Percentiles rank a stretch among this genome's conserved stretches.
Conservation (phyloP, 2,113 vertebrate genomes). For the Sturnira hondurensis region DNA sequence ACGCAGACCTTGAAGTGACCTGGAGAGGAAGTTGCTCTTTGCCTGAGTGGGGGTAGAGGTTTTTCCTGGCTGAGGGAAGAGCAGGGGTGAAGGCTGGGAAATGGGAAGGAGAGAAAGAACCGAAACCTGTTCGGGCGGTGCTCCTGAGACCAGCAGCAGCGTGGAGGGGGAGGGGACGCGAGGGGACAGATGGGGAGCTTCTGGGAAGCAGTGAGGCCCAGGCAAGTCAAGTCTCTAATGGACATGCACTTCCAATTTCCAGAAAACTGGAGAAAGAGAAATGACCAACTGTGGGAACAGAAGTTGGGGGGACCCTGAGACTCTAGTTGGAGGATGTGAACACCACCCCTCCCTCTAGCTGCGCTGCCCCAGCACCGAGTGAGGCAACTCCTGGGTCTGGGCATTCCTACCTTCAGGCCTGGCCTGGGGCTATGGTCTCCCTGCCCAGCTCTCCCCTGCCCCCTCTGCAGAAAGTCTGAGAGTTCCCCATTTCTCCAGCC, state of each 20-base stretch:
- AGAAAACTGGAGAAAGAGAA: not conserved
- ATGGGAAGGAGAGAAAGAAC: not conserved
- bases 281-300: not conserved
- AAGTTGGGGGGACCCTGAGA: not conserved
- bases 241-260: not conserved
- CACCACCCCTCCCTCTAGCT: not conserved
- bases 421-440: not conserved
- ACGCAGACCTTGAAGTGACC: not conserved
- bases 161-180: not conserved
- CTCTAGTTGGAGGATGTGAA: not conserved
- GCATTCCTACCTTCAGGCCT: not conserved
- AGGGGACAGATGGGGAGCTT: fast-evolving
- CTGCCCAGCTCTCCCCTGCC: not conserved
- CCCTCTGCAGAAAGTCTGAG: not conserved
- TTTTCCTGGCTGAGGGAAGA: not conserved
- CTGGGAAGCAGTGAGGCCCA: not conserved
- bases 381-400: not conserved
- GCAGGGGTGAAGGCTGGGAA: not conserved
- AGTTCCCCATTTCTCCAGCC: slow-evolving; percentile 44
- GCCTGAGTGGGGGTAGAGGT: not conserved
- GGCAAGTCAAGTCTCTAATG: not conserved
- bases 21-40: not conserved
- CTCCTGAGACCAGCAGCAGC: not conserved
- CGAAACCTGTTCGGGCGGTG: not conserved
- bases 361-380: not conserved